A percentile compares a stretch with the other conserved stretches of the same genome.
phyloP scores from a whole-genome alignment of 2,888 invertebrate genomes.

The Iphiclides podalirius region DNA sequence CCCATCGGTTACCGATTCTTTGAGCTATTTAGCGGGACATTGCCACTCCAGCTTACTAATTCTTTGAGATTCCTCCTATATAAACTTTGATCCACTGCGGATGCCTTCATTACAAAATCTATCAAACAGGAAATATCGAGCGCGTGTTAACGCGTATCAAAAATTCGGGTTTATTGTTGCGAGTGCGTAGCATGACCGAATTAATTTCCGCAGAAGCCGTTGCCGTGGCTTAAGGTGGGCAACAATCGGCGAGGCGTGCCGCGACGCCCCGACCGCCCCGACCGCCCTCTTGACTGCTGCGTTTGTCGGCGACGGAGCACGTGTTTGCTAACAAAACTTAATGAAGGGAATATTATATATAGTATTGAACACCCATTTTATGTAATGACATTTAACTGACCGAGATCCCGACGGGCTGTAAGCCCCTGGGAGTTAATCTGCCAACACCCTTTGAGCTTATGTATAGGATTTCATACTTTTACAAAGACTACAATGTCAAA shows the following conservation, averaged over 20 bases:
- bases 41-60: too few relatives aligned
- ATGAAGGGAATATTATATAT: not conserved
- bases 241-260: constrained; percentile 57
- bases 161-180: too few relatives aligned
- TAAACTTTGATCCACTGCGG: too few relatives aligned
- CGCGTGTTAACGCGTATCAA: too few relatives aligned
- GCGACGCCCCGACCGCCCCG: constrained; percentile 45
- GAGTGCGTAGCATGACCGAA: constrained; percentile 4
- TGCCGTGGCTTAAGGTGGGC: constrained; percentile 21
- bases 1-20: too few relatives aligned
- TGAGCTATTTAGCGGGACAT: too few relatives aligned
- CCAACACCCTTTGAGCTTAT: too few relatives aligned
- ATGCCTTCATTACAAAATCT: too few relatives aligned
- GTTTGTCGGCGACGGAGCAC: constrained; percentile 13
- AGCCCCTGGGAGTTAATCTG: not conserved
- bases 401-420: not conserved
- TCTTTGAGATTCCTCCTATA: too few relatives aligned
- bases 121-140: too few relatives aligned
- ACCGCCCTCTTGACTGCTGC: constrained; percentile 41
- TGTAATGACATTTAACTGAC: not conserved
- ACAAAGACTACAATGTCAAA: too few relatives aligned
- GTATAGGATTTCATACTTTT: too few relatives aligned
- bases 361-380: not conserved
- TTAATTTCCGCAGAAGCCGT: constrained; percentile 16
- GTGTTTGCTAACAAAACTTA: constrained; percentile 1